Conservation (phyloP, 2,888 invertebrate genomes). For the Leptopilina drosophilae region DNA sequence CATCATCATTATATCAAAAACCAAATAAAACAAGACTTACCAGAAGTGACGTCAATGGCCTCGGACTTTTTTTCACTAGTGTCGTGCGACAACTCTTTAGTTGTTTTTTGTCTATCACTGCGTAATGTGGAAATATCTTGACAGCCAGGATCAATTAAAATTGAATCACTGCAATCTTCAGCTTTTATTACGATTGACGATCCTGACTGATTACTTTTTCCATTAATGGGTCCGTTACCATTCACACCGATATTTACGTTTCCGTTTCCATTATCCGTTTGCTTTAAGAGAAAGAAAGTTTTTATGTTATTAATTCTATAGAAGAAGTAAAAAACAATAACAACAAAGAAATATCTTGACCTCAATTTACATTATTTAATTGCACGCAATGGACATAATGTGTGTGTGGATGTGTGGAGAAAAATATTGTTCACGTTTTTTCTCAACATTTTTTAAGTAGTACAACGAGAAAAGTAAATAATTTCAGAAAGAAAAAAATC, state of each 20-base stretch:
- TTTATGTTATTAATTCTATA: conserved; percentile 2
- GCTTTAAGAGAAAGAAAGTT: conserved; percentile 69
- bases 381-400: not conserved
- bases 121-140: conserved; percentile 25
- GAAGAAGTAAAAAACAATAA: not conserved
- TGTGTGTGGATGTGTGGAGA: no score
- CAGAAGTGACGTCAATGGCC: conserved; percentile 18
- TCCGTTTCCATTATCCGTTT: conserved; percentile 66
- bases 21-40: not conserved
- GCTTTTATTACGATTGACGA: conserved; percentile 43
- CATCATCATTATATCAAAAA: not conserved
- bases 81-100: conserved; percentile 32
- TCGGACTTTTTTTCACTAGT: conserved; percentile 22
- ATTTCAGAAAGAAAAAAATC: no score
- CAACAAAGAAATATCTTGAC: not conserved
- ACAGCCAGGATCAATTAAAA: conserved; percentile 45
- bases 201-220: conserved; percentile 46
- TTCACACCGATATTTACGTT: conserved; percentile 62
- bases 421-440: conserved; percentile 4
- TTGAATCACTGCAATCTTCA: conserved; percentile 51
- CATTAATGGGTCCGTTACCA: conserved; percentile 45
- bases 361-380: conserved; percentile 32
- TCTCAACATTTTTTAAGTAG: not conserved
- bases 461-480: not conserved
- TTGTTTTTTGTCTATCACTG: conserved; percentile 29